Conservation (phyloP, 1,140 invertebrate species). For the Delia radicum region DNA sequence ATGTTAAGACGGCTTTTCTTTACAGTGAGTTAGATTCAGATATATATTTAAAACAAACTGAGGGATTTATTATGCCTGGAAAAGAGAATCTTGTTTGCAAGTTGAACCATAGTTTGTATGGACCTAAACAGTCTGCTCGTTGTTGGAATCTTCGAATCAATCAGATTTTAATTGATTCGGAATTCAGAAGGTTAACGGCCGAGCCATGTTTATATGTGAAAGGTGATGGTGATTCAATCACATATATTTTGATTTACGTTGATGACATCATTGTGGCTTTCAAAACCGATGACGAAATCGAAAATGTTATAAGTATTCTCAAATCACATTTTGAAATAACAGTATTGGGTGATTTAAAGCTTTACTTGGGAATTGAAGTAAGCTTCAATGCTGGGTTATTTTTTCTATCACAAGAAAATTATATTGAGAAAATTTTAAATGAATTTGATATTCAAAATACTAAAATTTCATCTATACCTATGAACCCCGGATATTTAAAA, state of each 20-base stretch:
- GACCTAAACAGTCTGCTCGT: conserved; percentile 55
- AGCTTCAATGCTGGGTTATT: not conserved
- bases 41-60: conserved; percentile 46
- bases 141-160: conserved; percentile 39
- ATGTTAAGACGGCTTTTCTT: conserved; percentile 53
- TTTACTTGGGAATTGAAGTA: not conserved
- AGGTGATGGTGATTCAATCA: conserved; percentile 36
- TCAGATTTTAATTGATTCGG: conserved; percentile 30
- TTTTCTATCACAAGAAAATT: conserved; percentile 13
- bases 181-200: conserved; percentile 16
- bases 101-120: conserved; percentile 54
- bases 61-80: conserved; percentile 19
- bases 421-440: not conserved
- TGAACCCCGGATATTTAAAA: conserved; percentile 15
- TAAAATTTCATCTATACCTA: not conserved
- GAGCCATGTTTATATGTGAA: conserved; percentile 50
- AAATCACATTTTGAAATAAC: conserved; percentile 10
- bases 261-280: not conserved
- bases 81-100: conserved; percentile 36
- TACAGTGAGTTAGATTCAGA: conserved; percentile 53
- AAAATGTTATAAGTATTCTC: not conserved
- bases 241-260: conserved; percentile 26
- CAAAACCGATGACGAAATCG: not conserved
- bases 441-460: not conserved
- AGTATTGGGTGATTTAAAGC: not conserved